Conservation (phyloP, 2,113 vertebrate species). For the Taurulus bubalis region DNA sequence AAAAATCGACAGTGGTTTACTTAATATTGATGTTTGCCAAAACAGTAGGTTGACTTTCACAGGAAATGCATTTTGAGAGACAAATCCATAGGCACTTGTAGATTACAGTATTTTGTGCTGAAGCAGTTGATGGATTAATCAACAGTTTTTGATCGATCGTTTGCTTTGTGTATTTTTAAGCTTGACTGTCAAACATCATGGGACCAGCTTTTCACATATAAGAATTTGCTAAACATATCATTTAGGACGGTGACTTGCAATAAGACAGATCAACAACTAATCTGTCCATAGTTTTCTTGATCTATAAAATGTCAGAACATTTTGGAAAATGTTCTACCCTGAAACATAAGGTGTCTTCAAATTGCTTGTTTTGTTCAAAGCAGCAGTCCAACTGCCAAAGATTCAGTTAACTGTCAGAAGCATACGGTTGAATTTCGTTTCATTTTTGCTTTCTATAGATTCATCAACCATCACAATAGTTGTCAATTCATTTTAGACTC, state of each 20-base stretch:
- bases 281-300: neutral
- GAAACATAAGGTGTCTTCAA: neutral
- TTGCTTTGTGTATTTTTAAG: neutral
- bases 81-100: neutral
- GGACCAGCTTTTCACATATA: neutral
- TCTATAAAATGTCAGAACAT: neutral
- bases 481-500: neutral
- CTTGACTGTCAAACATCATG: neutral
- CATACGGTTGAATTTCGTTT: neutral
- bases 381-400: neutral
- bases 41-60: neutral
- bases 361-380: neutral
- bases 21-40: neutral
- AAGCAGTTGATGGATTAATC: neutral
- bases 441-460: neutral
- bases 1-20: neutral
- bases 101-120: neutral
- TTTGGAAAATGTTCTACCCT: neutral
- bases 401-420: neutral
- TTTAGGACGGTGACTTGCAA: neutral
- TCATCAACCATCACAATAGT: neutral
- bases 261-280: neutral
- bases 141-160: neutral
- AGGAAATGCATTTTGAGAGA: neutral
- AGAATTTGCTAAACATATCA: neutral